Conservation (phyloP, 2,888 invertebrate species). For the Agrotis ipsilon region DNA sequence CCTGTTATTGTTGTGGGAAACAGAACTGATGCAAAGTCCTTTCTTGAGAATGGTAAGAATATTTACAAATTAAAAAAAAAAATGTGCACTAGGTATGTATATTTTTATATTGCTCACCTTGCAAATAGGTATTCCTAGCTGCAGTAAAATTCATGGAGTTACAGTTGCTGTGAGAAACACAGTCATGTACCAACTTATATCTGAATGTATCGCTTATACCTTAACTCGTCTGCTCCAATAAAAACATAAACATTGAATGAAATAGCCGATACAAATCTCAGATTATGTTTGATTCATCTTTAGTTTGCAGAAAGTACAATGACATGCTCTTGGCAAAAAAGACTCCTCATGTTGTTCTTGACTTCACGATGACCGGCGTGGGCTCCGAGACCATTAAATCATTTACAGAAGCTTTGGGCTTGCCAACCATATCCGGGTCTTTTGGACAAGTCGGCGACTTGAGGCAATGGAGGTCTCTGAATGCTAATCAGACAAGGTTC, state of each 20-base stretch:
- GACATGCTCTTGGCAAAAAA: conserved; percentile 92
- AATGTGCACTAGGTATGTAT: no score
- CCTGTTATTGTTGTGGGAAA: conserved; percentile 93
- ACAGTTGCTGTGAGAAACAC: conserved; percentile 7
- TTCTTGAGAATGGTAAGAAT: conserved; percentile 93
- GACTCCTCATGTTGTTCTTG: conserved; percentile 95
- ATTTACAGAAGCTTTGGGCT: conserved; percentile 94
- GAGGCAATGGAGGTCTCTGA: conserved; percentile 95
- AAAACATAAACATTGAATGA: not conserved
- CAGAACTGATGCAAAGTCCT: conserved; percentile 93
- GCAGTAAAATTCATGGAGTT: conserved; percentile 14
- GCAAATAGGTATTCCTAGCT: not conserved
- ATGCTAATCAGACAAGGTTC: conserved; percentile 93
- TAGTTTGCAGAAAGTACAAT: conserved; percentile 94
- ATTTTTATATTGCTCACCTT: no score
- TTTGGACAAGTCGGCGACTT: conserved; percentile 96
- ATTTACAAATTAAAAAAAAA: not conserved
- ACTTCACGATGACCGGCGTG: conserved; percentile 95
- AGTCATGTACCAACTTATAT: conserved; percentile 24
- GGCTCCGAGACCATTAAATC: conserved; percentile 96
- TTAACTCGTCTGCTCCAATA: not conserved
- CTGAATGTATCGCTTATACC: conserved; percentile 21
- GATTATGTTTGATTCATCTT: conserved; percentile 37
- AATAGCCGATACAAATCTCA: conserved; percentile 13
- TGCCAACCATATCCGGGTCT: conserved; percentile 96